Base-by-base conservation (phyloP, 2,888 invertebrate genomes). In the Drosophila setosimentum region DNA sequence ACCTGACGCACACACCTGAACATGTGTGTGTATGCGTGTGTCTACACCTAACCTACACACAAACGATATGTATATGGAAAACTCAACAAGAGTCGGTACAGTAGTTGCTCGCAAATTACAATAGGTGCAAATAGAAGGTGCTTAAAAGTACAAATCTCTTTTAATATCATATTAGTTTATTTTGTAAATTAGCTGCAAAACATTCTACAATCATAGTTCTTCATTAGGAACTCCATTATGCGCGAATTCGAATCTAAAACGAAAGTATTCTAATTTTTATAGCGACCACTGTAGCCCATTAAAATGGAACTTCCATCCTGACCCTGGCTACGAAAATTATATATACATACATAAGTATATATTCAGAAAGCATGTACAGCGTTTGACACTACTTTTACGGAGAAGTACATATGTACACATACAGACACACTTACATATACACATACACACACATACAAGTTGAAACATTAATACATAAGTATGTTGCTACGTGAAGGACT, bases 361-460 rank as follows among this genome's bases (percentile, higher is more conserved):
- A 51, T 61, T 63, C 61, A 61, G 16, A 45, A 24, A 61, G 40
- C 61, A 57, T 54, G 65, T 83, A 78, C 62, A 76, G 42, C 32
- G 77, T 62, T 72, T 86, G 90, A 60, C 88, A 84, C 88, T 89
- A 89, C 83, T 83, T 84, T 89, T 82, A 87, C 89, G 78, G 59
- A 63, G 62, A 66, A 64, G 58, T 51, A 68, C 55, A 54, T 21
- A 53, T 37, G 33, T 49, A 61, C 40, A 30, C 30, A 58, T 54
- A 54, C 29, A 69, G 42, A 53, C 21, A 21, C n/a, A 68, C 35
- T 32, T 30, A 55, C 62, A 68, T 54, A 37, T 30, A 55, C 62
- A 68, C 58, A 50, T 11, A 42, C 29, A 40, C 40, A 59, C 32
- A 30, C 32, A 49, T 58, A 55, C 32, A 70, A 42, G 42, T 16